Evolutionary conservation across 1,140 invertebrate species (phyloP), one percentile per base, ranked within the genome.

Genomic region (Drosophila miranda): DNA sequence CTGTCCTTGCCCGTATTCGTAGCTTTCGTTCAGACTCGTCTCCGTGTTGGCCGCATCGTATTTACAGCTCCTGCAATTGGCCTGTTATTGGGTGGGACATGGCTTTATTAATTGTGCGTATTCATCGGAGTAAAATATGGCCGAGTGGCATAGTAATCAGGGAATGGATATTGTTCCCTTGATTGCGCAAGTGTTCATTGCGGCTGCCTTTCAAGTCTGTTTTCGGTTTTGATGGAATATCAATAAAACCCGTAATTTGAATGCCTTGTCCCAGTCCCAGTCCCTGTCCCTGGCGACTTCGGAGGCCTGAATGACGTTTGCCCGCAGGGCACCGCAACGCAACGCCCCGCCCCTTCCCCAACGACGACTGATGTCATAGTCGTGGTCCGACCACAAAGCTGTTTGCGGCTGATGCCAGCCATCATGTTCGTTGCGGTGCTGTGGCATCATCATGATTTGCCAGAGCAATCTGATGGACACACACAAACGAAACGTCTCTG

Each of bases 11-110:
- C 77, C 77, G 54, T 84, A 90, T 38, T 90, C 83, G 19, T 88
- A 88, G 68, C 71, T 70, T 19, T 84, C 79, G 6, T 75, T 87
- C 6, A 89, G 64, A 49, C 73, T 90, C 14, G 84, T 81, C 45
- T 90, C 89, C 9, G 68, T 74, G 58, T 75, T 79, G 51, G 90
- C 64, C 48, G 69, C 75, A 68, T 90, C 89, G 57, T 90, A 90
- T 61, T 89, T 89, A 55, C 90, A 91, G 59, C 72, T 63, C 46
- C 81, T 90, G 73, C 90, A 91, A 46, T 77, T 89, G 5, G 68
- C 57, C 80, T 84, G 43, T 42, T 57, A 63, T 55, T 46, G 43
- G 3, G 7, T 43, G 23, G 16, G 26, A 30, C 9, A 56, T 38
- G 11, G 11, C 34, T 13, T 13, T 13, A 38, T 38, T 30, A 26